These are phyloP conservation scores for Esox masquinongy DNA, from an alignment of 2,797 vertebrate genomes.

Conservation along the genomic window DNA sequence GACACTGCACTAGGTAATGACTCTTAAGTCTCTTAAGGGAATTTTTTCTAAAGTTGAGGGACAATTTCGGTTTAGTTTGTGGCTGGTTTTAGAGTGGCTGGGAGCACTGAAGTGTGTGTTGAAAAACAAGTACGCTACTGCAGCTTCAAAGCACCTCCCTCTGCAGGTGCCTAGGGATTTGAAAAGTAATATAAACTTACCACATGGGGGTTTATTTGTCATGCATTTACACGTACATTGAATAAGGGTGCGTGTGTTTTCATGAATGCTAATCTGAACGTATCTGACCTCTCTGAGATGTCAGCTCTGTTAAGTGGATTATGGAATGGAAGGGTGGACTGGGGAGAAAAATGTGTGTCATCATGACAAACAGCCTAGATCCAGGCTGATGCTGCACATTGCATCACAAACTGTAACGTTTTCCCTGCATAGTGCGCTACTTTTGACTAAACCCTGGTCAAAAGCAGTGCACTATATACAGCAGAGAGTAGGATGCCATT, in stretches of 20 bases:
- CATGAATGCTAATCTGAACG: background rate
- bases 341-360: background rate
- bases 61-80: too few relatives aligned
- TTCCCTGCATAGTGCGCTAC: background rate
- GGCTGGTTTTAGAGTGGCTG: too few relatives aligned
- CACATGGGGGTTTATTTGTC: too few relatives aligned
- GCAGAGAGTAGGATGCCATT: background rate
- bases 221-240: too few relatives aligned
- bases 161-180: too few relatives aligned
- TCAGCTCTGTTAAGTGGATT: background rate
- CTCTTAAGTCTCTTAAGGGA: too few relatives aligned
- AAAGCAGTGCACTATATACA: background rate
- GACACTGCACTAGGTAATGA: too few relatives aligned
- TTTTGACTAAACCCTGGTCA: constrained; percentile 1
- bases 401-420: background rate
- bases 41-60: too few relatives aligned
- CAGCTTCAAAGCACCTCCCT: too few relatives aligned
- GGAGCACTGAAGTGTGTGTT: too few relatives aligned
- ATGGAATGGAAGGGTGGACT: background rate
- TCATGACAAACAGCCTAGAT: background rate
- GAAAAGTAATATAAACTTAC: too few relatives aligned
- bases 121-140: too few relatives aligned
- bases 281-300: background rate
- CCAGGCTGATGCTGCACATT: background rate
- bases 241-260: background rate